phyloP scores from a whole-genome alignment of 2,888 invertebrate genomes.

The Sericinus montela region DNA sequence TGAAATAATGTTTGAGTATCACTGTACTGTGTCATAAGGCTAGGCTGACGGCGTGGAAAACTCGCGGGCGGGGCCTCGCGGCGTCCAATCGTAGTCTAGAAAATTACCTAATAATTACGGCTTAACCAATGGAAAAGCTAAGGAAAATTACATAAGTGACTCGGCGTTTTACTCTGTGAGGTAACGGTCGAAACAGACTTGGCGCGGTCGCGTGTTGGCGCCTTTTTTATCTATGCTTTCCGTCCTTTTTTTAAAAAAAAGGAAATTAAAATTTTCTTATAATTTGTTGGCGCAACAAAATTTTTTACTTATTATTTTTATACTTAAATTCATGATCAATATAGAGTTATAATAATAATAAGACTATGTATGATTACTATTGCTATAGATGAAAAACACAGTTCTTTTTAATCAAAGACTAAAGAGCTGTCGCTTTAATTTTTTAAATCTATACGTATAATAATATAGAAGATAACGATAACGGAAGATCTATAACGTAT shows the following conservation, averaged over 20 bases:
- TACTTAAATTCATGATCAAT: neutral
- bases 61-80: slow-evolving; percentile 46
- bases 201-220: slow-evolving; percentile 15
- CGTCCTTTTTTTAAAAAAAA: neutral
- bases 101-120: slow-evolving; percentile 50
- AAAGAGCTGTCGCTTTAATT: no score
- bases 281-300: no score
- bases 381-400: no score
- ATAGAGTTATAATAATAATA: neutral
- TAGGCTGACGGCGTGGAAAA: slow-evolving; percentile 40
- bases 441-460: no score
- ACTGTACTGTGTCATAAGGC: slow-evolving; percentile 26
- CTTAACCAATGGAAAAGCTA: slow-evolving; percentile 43
- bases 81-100: slow-evolving; percentile 47
- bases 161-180: slow-evolving; percentile 22
- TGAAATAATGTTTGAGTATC: slow-evolving; percentile 7
- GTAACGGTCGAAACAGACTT: slow-evolving; percentile 17
- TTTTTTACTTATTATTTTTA: no score
- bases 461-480: no score
- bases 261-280: no score
- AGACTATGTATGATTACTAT: no score
- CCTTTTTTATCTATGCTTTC: neutral
- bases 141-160: slow-evolving; percentile 39
- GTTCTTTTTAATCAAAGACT: no score
- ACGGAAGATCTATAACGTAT: no score